Conservation (phyloP, 2,797 vertebrate species). For the Acanthurus lineatus region DNA sequence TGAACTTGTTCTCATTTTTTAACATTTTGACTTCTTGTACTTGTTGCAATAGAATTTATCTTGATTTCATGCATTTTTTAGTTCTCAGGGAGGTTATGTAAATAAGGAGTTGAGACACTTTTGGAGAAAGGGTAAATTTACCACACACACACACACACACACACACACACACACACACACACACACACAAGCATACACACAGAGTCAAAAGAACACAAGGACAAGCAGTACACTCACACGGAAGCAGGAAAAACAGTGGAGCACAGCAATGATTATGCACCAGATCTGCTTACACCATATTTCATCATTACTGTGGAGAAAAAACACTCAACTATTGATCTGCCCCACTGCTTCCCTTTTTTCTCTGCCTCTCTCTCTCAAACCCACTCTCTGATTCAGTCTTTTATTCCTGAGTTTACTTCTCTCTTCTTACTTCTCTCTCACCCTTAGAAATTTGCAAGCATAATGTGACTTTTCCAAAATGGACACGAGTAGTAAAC, state of each 20-base stretch:
- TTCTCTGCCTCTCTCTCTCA: conserved; percentile 47
- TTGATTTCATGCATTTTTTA: conserved; percentile 37
- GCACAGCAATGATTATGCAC: conserved; percentile 83
- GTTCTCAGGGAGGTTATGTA: conserved; percentile 53
- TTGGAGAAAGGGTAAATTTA: conserved; percentile 40
- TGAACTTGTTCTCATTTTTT: conserved; percentile 33
- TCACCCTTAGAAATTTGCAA: conserved; percentile 68
- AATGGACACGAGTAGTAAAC: conserved; percentile 68
- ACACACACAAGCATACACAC: conserved; percentile 31
- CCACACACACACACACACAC: conserved; percentile 12
- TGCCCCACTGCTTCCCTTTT: conserved; percentile 73
- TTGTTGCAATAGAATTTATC: conserved; percentile 39
- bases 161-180: not conserved
- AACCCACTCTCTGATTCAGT: conserved; percentile 40
- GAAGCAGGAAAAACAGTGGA: conserved; percentile 68
- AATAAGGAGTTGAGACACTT: conserved; percentile 61
- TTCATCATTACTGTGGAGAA: conserved; percentile 87
- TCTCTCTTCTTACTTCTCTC: conserved; percentile 61
- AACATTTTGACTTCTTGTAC: conserved; percentile 27
- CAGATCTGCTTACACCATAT: conserved; percentile 87
- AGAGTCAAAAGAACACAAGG: conserved; percentile 55
- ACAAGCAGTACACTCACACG: conserved; percentile 53
- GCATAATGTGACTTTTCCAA: conserved; percentile 68
- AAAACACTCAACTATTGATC: conserved; percentile 84
- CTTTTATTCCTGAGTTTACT: conserved; percentile 65